phyloP scores from a whole-genome alignment of 2,797 vertebrate species.

The Oreochromis grahami region DNA sequence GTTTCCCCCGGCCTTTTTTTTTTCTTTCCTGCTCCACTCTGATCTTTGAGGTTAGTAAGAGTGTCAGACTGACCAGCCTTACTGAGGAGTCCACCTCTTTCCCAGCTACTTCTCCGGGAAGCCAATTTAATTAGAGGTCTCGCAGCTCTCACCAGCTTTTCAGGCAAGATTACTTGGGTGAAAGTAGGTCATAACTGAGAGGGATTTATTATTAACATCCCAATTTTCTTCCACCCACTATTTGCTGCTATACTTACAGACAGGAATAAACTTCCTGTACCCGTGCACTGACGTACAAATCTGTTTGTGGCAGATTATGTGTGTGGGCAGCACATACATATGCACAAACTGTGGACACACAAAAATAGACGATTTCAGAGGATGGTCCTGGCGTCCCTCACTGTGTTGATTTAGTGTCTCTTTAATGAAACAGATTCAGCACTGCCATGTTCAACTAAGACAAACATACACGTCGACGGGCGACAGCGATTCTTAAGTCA shows the following conservation, averaged over 20 bases:
- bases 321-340: constrained; percentile 23
- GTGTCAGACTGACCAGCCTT: constrained; percentile 32
- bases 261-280: constrained; percentile 26
- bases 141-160: constrained; percentile 48
- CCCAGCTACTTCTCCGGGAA: constrained; percentile 30
- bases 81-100: constrained; percentile 14
- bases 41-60: constrained; percentile 21
- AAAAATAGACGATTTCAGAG: constrained; percentile 12
- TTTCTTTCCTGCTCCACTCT: constrained; percentile 10
- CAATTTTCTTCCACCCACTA: constrained; percentile 48
- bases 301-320: constrained; percentile 33
- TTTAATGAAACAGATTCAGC: constrained; percentile 69
- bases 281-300: constrained; percentile 47
- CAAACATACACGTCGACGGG: not conserved
- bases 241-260: constrained; percentile 56
- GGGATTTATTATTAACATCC: constrained; percentile 46
- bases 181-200: constrained; percentile 68
- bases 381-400: constrained; percentile 44
- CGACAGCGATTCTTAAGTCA: constrained; percentile 13
- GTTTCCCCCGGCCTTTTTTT: not conserved
- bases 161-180: constrained; percentile 45
- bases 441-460: constrained; percentile 12
- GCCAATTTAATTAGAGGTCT: constrained; percentile 56
- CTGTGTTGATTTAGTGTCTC: constrained; percentile 64
- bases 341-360: constrained; percentile 12